phyloP scores from a whole-genome alignment of 2,113 vertebrate species.

The Phalacrocorax carbo region DNA sequence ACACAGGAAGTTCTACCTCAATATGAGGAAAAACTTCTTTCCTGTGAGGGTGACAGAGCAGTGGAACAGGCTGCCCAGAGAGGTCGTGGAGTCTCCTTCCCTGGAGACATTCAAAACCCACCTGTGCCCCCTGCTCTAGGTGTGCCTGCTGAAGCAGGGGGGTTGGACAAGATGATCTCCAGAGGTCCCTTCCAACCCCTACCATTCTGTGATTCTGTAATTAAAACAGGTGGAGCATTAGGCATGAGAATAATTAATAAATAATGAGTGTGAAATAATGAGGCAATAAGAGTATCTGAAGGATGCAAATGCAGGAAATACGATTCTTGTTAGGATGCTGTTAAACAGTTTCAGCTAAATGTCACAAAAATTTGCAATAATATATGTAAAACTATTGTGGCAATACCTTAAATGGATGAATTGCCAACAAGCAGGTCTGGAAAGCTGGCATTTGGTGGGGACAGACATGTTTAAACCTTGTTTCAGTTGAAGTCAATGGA shows the following conservation, averaged over 20 bases:
- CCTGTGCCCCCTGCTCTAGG: too few species aligned
- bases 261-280: neutral
- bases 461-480: neutral
- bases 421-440: neutral
- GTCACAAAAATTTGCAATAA: neutral
- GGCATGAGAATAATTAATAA: neutral
- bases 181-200: too few species aligned
- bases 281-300: neutral
- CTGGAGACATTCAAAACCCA: too few species aligned
- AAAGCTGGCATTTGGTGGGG: neutral
- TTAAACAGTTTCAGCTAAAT: neutral
- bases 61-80: too few species aligned
- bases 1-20: too few species aligned
- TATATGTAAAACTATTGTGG: neutral
- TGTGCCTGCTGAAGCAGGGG: too few species aligned
- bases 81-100: too few species aligned
- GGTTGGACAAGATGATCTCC: too few species aligned
- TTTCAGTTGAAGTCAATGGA: neutral
- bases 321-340: neutral
- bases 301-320: neutral
- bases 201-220: neutral
- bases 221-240: neutral
- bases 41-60: too few species aligned
- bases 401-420: neutral
- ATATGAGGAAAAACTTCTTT: too few species aligned